phyloP scores from a whole-genome alignment of 2,888 invertebrate genomes.

The Meloe dianella region DNA sequence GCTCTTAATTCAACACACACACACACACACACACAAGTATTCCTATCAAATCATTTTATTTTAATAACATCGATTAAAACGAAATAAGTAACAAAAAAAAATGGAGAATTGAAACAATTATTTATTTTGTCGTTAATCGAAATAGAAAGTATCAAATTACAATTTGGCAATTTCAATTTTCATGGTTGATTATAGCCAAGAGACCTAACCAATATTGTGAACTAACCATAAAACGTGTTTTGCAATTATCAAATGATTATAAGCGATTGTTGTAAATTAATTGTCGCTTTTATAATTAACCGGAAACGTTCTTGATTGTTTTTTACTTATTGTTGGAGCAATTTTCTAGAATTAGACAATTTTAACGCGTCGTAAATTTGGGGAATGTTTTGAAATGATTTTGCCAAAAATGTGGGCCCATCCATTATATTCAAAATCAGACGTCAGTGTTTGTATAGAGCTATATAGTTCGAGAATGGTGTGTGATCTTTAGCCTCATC shows the following conservation, averaged over 20 bases:
- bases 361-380: too few species aligned
- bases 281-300: too few species aligned
- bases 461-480: too few species aligned
- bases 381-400: too few species aligned
- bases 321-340: too few species aligned
- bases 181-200: neutral
- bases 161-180: neutral
- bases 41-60: neutral
- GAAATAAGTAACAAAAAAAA: neutral
- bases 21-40: neutral
- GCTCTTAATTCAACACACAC: neutral
- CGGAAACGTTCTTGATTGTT: too few species aligned
- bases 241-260: neutral
- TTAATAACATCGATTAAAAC: conserved; percentile 2
- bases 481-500: too few species aligned
- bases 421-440: too few species aligned
- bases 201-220: neutral
- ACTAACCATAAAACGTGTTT: conserved; percentile 1
- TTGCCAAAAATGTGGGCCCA: too few species aligned
- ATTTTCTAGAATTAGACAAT: too few species aligned
- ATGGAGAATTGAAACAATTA: neutral
- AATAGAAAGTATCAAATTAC: neutral
- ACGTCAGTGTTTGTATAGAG: too few species aligned
- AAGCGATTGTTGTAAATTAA: neutral
- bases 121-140: neutral